Conservation (phyloP, 2,113 vertebrate genomes). For the Climacteris rufus region DNA sequence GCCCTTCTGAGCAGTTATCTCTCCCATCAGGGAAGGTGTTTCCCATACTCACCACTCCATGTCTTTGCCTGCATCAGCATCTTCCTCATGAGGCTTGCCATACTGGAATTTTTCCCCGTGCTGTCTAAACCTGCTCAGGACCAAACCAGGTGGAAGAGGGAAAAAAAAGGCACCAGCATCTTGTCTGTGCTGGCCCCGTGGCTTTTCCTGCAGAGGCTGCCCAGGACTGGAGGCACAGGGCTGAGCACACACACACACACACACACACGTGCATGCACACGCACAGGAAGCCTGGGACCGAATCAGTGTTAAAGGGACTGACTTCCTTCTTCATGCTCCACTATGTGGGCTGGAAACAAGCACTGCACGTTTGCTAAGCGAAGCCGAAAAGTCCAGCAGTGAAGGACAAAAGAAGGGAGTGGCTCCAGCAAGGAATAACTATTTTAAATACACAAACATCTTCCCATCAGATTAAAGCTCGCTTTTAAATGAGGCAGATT, state of each 20-base stretch:
- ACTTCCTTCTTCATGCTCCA: conserved; percentile 50
- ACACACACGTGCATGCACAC: not conserved
- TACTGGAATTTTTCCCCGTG: not conserved
- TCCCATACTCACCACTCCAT: conserved; percentile 15
- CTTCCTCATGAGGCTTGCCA: conserved; percentile 60
- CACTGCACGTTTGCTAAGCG: not conserved
- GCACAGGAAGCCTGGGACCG: conserved; percentile 43
- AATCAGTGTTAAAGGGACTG: not conserved
- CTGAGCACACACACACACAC: not conserved
- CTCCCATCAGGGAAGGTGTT: not conserved
- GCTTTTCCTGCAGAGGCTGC: not conserved
- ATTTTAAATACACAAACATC: conserved; percentile 63
- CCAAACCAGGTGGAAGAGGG: not conserved
- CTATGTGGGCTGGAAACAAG: conserved; percentile 43
- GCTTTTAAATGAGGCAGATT: conserved; percentile 32
- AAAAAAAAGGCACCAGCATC: not conserved
- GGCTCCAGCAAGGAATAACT: conserved; percentile 42
- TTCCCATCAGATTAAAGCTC: conserved; percentile 57
- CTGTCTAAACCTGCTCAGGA: conserved; percentile 28
- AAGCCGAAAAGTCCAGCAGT: conserved; percentile 42
- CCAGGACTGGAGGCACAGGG: not conserved
- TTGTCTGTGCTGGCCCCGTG: not conserved
- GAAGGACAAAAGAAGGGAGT: conserved; percentile 60
- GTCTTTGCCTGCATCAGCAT: conserved; percentile 54
- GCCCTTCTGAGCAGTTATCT: not conserved